Evolutionary conservation across 92 coral and sea anemone species (phyloP), one percentile per base, ranked within the genome.

Genomic region (Parazoanthus atlanticus): DNA sequence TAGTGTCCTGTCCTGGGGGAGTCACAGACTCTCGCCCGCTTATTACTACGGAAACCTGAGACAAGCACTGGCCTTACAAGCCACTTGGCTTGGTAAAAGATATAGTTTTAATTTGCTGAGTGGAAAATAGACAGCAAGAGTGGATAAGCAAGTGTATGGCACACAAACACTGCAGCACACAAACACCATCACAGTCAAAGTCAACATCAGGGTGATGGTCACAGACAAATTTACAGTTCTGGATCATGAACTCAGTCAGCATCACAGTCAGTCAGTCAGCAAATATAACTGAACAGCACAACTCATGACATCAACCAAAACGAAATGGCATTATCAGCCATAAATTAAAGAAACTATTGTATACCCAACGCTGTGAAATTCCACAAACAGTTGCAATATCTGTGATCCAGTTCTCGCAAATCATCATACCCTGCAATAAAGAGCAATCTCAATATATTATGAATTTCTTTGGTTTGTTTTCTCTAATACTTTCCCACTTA

Each of bases 381-480:
- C 93, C 95, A 79, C 98, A 95, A 21, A 86, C 84, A 56, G 84
- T 81, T 70, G 96, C 98, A 80, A 95, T 72, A 49, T 95, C 98
- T 73, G 79, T 88, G 32, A 95, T 92, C 98, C 94, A 90, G 26
- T 94, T 93, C 80, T 95, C 98, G 17, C 89, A 83, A 40, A 95
- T 66, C 94, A 95, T 92, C 98, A 95, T 93, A 3, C 96, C 93
- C 98, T 95, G 40, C 28, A 74, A 74, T 5, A 84, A 30, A 90
- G 43, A 19, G 32, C 21, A 56, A 17, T 61, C 8, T 61, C 69
- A 23, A 25, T 25, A 61, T 21, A 19, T 7, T 8, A 21, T 21
- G 1, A 3, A 3, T 61, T 61, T 5, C 8, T 3, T 25, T 4
- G 9, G 1, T 3, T 19, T 21, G 26, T 9, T 61, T 61, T 61